phyloP scores from a whole-genome alignment of 2,797 vertebrate genomes.

The Sebastes hopkinsi region DNA sequence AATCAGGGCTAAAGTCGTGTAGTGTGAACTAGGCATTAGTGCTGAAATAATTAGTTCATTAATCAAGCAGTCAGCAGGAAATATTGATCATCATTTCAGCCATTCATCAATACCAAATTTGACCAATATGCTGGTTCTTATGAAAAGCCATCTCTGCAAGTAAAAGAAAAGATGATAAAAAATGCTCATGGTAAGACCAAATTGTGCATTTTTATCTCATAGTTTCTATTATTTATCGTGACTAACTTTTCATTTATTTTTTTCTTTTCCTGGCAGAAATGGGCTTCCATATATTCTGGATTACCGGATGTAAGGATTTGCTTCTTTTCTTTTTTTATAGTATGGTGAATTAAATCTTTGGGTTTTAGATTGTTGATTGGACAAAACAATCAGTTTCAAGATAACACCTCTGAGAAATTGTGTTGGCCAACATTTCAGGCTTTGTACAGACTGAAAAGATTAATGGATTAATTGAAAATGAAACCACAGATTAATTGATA shows the following conservation, averaged over 20 bases:
- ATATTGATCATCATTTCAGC: background rate
- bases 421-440: background rate
- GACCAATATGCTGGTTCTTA: background rate
- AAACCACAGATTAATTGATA: background rate
- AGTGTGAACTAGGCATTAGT: too few relatives aligned
- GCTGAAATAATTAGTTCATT: too few relatives aligned
- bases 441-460: background rate
- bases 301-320: background rate
- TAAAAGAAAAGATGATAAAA: background rate
- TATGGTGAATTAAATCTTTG: background rate
- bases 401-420: background rate
- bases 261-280: background rate
- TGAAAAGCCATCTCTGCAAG: background rate
- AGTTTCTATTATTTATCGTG: background rate
- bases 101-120: background rate
- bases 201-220: background rate
- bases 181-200: background rate
- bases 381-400: background rate
- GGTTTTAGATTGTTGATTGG: background rate
- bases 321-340: background rate
- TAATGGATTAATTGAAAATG: background rate
- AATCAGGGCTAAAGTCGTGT: too few relatives aligned
- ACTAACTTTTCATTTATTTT: background rate
- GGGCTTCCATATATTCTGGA: background rate
- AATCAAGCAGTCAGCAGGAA: background rate